Percentiles rank a stretch among this genome's conserved stretches.
Conservation (phyloP, 2,113 vertebrate species). For the Rhagologus leucostigma region DNA sequence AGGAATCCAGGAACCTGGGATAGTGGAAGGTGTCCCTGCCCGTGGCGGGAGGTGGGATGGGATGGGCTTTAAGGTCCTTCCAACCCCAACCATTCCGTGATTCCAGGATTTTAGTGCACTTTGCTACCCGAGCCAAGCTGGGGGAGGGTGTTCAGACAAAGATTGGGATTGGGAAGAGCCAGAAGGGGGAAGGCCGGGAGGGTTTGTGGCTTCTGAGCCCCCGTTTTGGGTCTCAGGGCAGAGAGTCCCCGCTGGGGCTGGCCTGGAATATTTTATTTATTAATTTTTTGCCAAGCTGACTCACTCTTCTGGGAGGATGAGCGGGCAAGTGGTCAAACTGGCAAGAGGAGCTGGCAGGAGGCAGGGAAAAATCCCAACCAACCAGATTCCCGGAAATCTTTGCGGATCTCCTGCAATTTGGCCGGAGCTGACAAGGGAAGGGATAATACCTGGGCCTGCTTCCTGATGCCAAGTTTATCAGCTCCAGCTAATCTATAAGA, state of each 20-base stretch:
- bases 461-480: background rate
- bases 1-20: background rate
- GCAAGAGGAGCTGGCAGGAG: slow-evolving; percentile 4
- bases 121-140: background rate
- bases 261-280: background rate
- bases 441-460: background rate
- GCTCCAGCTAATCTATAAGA: background rate
- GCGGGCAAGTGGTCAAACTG: slow-evolving; percentile 10
- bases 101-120: background rate
- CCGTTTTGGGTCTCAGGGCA: background rate
- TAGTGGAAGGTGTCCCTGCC: background rate
- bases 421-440: background rate
- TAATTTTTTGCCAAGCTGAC: background rate
- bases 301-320: background rate
- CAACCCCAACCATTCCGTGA: background rate
- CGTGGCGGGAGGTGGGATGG: background rate
- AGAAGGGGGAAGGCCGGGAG: fast-evolving
- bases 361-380: background rate
- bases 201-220: background rate
- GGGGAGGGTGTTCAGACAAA: background rate
- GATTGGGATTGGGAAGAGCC: background rate
- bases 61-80: background rate
- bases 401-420: background rate
- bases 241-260: background rate
- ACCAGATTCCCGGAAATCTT: background rate